Conservation (phyloP, 1,140 invertebrate species). For the Drosophila takahashii region DNA sequence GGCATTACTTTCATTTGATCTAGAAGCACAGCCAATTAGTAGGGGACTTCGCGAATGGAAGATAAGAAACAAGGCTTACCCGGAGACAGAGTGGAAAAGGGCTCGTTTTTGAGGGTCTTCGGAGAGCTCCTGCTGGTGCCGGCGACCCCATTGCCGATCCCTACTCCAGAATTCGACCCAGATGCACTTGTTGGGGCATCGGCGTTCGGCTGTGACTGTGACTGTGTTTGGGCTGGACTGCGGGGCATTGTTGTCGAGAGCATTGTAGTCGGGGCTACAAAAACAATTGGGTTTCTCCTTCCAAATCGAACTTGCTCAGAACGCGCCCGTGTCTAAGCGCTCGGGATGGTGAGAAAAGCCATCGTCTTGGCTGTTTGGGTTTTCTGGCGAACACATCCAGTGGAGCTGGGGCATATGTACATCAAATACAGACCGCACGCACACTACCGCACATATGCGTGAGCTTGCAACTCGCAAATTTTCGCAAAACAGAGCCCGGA, state of each 20-base stretch:
- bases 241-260: constrained; percentile 54
- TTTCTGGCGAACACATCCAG: neutral
- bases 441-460: neutral
- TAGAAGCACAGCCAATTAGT: constrained; percentile 9
- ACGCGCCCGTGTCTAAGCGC: neutral
- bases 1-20: constrained; percentile 51
- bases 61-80: constrained; percentile 32
- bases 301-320: neutral
- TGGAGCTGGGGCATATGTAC: neutral
- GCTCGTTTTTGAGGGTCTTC: constrained; percentile 50
- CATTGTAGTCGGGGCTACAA: constrained; percentile 46
- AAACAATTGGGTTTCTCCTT: constrained; percentile 2
- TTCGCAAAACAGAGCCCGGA: neutral
- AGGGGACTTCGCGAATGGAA: constrained; percentile 1
- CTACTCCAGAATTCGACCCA: neutral
- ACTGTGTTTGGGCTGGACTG: constrained; percentile 47
- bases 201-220: constrained; percentile 17
- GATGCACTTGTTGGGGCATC: constrained; percentile 40
- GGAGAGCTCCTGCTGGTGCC: constrained; percentile 25
- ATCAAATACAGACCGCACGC: neutral
- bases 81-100: constrained; percentile 46
- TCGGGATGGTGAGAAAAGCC: neutral
- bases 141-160: constrained; percentile 1
- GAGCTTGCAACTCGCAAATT: neutral
- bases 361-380: neutral